Percentiles rank a stretch among this genome's conserved stretches.
Evolutionary conservation across 2,113 vertebrate genomes (phyloP).

Genomic region (Pteruthius melanotis): DNA sequence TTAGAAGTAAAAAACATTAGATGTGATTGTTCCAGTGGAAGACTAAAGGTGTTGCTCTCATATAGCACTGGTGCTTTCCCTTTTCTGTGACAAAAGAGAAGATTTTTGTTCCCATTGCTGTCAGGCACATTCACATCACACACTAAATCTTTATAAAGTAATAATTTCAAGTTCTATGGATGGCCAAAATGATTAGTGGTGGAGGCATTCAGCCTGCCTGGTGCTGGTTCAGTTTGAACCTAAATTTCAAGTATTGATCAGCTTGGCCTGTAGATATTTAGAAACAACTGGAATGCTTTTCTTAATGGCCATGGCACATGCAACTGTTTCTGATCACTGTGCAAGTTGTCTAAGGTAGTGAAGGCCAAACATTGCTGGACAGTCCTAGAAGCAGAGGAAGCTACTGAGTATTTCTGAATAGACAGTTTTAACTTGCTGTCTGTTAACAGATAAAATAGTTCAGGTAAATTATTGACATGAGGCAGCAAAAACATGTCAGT

Average conservation of each 20-base stretch:
- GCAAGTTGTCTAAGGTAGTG: not conserved
- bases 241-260: not conserved
- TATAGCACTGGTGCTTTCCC: not conserved
- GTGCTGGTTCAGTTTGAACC: not conserved
- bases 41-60: not conserved
- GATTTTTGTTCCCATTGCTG: not conserved
- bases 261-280: not conserved
- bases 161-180: not conserved
- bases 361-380: not conserved
- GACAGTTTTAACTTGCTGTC: not conserved
- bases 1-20: not conserved
- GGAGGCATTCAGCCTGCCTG: not conserved
- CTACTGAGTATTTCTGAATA: not conserved
- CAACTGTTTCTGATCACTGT: not conserved
- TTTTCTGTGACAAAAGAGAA: not conserved
- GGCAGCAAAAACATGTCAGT: not conserved
- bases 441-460: not conserved
- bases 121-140: not conserved
- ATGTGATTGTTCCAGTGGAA: not conserved
- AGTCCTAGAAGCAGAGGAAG: not conserved
- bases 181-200: not conserved
- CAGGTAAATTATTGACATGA: not conserved
- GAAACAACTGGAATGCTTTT: not conserved
- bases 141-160: not conserved
- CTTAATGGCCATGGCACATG: not conserved